These are phyloP conservation scores for Lomographa bimaculata DNA, from an alignment of 2,888 invertebrate genomes.

Conservation along the genomic window DNA sequence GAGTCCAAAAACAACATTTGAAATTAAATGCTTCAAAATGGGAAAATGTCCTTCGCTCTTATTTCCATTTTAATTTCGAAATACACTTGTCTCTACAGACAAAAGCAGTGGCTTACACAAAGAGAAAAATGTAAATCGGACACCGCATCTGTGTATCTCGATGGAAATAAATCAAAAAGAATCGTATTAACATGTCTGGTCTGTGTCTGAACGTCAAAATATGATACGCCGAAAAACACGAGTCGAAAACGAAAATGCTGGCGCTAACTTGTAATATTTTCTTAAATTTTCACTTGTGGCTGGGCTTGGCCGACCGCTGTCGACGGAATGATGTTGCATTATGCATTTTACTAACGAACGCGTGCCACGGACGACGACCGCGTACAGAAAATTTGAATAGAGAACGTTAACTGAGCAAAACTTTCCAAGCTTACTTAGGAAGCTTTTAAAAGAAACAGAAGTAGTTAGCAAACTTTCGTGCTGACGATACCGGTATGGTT, in stretches of 20 bases:
- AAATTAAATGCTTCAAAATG: too few species aligned
- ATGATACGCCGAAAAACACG: slow-evolving; percentile 15
- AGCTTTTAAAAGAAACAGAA: slow-evolving; percentile 40
- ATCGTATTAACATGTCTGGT: slow-evolving; percentile 22
- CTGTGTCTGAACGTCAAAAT: slow-evolving; percentile 24
- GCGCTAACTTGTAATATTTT: slow-evolving; percentile 38
- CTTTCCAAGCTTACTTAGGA: slow-evolving; percentile 45
- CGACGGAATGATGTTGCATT: slow-evolving; percentile 65
- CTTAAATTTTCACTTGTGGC: slow-evolving; percentile 60
- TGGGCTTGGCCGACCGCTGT: slow-evolving; percentile 32
- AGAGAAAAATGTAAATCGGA: slow-evolving; percentile 19
- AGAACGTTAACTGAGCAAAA: slow-evolving; percentile 56
- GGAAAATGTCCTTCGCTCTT: too few species aligned
- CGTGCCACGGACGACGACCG: slow-evolving; percentile 51
- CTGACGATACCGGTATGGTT: slow-evolving; percentile 22
- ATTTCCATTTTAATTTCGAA: too few species aligned
- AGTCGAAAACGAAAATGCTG: slow-evolving; percentile 12
- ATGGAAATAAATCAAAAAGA: slow-evolving; percentile 18
- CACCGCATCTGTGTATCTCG: slow-evolving; percentile 14
- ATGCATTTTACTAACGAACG: slow-evolving; percentile 78
- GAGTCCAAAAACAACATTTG: too few species aligned
- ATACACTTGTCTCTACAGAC: neutral
- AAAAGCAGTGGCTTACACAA: slow-evolving; percentile 10
- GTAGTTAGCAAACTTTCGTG: slow-evolving; percentile 24
- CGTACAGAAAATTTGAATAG: slow-evolving; percentile 64